Evolutionary conservation across 1,140 invertebrate genomes (phyloP), one percentile per base, ranked within the genome.

Genomic region (Papilio xuthus): DNA sequence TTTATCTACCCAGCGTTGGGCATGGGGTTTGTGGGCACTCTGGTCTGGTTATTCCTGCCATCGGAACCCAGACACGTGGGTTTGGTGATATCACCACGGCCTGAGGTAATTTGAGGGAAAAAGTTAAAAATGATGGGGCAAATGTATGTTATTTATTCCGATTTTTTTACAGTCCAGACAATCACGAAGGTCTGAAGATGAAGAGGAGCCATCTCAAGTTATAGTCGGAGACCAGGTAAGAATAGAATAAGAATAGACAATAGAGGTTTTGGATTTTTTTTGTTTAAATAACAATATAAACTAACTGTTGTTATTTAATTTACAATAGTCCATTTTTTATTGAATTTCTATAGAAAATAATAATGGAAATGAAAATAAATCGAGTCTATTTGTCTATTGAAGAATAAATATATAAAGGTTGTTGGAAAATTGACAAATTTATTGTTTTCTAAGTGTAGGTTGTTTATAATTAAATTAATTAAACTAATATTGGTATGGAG

Each of bases 1-100:
- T 99, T 99, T 90, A 96, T 99, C 53, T 96, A 99, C 71, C 99
- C 99, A 8, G 97, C 97, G n/a, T 91, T 96, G 13, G 97, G 98
- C 70, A 99, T 99, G 89, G 97, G 95, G 3, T 77, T 90, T 0
- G 89, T 96, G 18, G 98, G 98, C 15, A 96, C 98, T 79, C 69
- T 98, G 0, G 95, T 98, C 23, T 99, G 98, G 89, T 93, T 99
- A 37, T 98, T 99, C 89, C 93, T 99, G 18, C 96, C 97, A 0
- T 96, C 97, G 69, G 96, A 96, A 86, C 98, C 98, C 0, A 92
- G 94, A 77, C 95, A 97, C 88, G 96, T 98, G 53, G 92, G 92
- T 0, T 78, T 92, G 32, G 53, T 41, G 26, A 37, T 76, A n/a
- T 18, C 50, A 12, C 53, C 53, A 13, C 50, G 26, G 20, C n/a